Conservation (phyloP, 2,888 invertebrate species). For the Xanthia togata region DNA sequence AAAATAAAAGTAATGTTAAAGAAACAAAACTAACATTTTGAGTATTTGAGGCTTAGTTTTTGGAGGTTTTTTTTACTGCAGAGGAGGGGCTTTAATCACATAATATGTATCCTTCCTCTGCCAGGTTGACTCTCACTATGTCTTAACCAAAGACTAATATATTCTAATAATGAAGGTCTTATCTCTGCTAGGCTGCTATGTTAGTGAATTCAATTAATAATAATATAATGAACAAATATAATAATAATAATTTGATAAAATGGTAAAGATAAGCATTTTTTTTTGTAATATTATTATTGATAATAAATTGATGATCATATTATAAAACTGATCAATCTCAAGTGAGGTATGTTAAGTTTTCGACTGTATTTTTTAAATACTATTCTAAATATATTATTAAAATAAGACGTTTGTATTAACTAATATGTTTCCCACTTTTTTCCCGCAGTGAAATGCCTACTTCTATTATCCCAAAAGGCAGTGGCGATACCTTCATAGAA, state of each 20-base stretch:
- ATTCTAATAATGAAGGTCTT: no score
- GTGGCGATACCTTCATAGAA: no score
- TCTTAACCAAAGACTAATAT: neutral
- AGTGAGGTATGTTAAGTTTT: slow-evolving; percentile 28
- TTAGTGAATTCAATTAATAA: neutral
- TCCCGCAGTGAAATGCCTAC: neutral
- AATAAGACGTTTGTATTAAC: slow-evolving; percentile 9
- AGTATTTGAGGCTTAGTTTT: neutral
- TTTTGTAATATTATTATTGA: neutral
- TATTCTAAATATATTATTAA: neutral
- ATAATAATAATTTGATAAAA: neutral
- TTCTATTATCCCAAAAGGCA: neutral
- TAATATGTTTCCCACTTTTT: neutral
- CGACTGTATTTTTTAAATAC: neutral
- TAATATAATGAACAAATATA: neutral
- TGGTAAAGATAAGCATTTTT: neutral
- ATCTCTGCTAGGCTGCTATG: neutral
- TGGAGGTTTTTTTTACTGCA: no score
- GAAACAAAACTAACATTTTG: neutral
- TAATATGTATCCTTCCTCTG: neutral
- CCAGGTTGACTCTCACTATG: neutral
- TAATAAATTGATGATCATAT: neutral
- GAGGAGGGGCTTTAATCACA: neutral
- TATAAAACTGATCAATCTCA: slow-evolving; percentile 3
- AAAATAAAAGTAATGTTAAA: neutral